Evolutionary conservation across 2,797 vertebrate genomes (phyloP).

Genomic region (Prionace glauca): DNA sequence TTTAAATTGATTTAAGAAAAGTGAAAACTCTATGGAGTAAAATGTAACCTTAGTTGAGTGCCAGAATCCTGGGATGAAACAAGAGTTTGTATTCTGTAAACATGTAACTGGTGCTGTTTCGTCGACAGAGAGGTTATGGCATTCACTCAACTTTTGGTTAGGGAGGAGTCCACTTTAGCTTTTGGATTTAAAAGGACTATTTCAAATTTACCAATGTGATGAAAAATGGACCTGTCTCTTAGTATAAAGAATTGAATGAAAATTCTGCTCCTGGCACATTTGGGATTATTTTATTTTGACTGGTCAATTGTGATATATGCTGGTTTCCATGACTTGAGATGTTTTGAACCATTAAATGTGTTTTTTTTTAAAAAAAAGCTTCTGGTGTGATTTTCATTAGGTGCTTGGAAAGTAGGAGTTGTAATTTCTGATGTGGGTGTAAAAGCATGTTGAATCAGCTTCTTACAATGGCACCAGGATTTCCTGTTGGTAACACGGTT

Average conservation of each 20-base stretch:
- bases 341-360: not conserved
- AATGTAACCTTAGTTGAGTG: not conserved
- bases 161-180: not conserved
- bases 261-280: not conserved
- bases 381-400: not conserved
- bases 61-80: not conserved
- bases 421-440: not conserved
- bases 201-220: not conserved
- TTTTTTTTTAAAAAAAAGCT: too few species aligned
- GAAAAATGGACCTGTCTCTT: not conserved
- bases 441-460: not conserved
- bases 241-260: not conserved
- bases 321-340: not conserved
- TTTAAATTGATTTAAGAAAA: not conserved
- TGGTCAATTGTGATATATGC: not conserved
- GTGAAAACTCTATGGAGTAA: not conserved
- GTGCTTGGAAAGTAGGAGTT: not conserved
- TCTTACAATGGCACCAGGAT: not conserved
- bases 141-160: not conserved
- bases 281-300: not conserved
- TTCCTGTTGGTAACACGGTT: not conserved
- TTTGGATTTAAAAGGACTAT: not conserved
- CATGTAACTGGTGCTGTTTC: not conserved
- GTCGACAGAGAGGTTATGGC: not conserved
- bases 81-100: not conserved